Evolutionary conservation across 2,888 invertebrate species (phyloP), one percentile per base, ranked within the genome.

Genomic region (Caenorhabditis sp.): DNA sequence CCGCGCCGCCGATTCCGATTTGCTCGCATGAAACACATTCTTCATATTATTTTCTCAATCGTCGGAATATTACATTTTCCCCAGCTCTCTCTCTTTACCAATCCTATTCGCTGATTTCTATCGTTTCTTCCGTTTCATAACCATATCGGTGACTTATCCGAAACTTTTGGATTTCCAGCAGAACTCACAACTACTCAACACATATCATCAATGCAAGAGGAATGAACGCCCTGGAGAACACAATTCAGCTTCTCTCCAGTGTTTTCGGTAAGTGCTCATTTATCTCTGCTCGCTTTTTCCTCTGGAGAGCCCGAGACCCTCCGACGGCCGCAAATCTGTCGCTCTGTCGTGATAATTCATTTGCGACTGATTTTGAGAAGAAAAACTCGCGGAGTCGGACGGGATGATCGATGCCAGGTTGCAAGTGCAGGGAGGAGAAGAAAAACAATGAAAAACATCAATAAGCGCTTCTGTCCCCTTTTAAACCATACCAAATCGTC

Each of bases 1-100:
- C 70, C 70, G 59, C 50, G 70, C 70, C 70, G 70, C 70, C 59
- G 56, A 61, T 70, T 59, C n/a, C n/a, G n/a, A n/a, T 58, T 52
- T 53, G 56, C 35, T 35, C 50, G 53, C 70, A 59, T 71, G 62
- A 55, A 72, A 63, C 62, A 72, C 72, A 72, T 72, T 72, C 56
- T 62, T 53, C 56, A 70, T 70, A 59, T 68, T 59, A 50, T 50
- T 52, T 58, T 59, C 26, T 48, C 59, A 59, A 59, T 68, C 56
- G 53, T 52, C 53, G 59, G 48, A 62, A 71, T 71, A 70, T 70
- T 59, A 59, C 70, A 70, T 70, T 70, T 58, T 35, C 26, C 27
- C 17, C 56, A 37, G 30, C 56, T 50, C 30, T 8, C 30, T 32
- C 27, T 22, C 11, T 26, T 48, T 56, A n/a, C n/a, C n/a, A 26